These are phyloP conservation scores for Trogon melanurus DNA, from an alignment of 2,113 vertebrate genomes.

Conservation along the genomic window DNA sequence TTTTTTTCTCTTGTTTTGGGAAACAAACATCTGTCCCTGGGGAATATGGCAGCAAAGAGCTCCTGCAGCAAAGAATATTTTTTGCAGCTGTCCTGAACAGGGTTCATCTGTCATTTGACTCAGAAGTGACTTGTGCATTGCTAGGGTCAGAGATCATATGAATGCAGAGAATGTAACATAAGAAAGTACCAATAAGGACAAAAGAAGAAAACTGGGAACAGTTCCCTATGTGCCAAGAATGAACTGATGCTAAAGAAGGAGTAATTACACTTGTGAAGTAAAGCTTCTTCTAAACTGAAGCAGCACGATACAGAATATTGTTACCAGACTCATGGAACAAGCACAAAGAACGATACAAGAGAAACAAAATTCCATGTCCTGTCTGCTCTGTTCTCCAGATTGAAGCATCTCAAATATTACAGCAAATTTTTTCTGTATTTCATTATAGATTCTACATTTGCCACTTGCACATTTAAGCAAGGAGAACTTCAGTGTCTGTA, in stretches of 20 bases:
- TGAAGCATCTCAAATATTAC: slow-evolving; percentile 7
- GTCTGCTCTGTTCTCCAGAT: slow-evolving; percentile 1
- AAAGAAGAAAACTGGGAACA: neutral
- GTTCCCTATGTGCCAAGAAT: neutral
- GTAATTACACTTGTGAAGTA: slow-evolving; percentile 12
- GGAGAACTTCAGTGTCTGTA: neutral
- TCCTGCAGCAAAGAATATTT: slow-evolving; percentile 20
- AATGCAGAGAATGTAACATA: slow-evolving; percentile 11
- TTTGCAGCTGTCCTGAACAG: neutral
- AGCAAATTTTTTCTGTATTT: neutral
- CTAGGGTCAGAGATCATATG: neutral
- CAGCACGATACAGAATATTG: neutral
- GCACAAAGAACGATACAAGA: slow-evolving; percentile 26
- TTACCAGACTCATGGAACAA: neutral
- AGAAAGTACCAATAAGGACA: slow-evolving; percentile 16
- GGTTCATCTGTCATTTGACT: slow-evolving; percentile 41
- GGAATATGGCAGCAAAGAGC: slow-evolving; percentile 5
- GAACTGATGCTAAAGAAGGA: slow-evolving; percentile 30
- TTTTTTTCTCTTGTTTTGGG: slow-evolving; percentile 4
- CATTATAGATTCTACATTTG: neutral
- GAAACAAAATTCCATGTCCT: neutral
- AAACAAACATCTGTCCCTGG: slow-evolving; percentile 18
- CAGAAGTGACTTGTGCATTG: neutral
- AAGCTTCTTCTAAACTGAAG: slow-evolving; percentile 32
- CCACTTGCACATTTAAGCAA: neutral